Conservation (phyloP, 2,797 vertebrate species). For the Huso huso region DNA sequence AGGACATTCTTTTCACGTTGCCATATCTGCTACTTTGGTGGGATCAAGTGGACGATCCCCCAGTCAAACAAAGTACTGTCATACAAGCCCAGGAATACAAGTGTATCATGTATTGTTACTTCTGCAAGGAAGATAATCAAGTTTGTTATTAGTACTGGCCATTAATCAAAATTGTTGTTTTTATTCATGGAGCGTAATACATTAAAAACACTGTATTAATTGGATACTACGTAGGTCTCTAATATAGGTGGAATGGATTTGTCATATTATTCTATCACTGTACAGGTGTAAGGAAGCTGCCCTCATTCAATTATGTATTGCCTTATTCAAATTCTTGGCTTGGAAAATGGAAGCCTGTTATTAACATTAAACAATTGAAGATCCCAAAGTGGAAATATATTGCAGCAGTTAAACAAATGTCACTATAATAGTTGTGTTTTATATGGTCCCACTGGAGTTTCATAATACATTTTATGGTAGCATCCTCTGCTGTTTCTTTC, state of each 20-base stretch:
- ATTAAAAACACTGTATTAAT: too few species aligned
- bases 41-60: background rate
- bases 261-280: too few species aligned
- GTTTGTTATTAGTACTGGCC: too few species aligned
- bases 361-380: background rate
- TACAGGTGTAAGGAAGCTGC: too few species aligned
- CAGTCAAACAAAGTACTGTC: conserved; percentile 5
- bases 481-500: background rate
- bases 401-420: background rate
- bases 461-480: background rate
- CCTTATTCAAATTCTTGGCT: background rate
- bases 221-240: too few species aligned
- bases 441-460: background rate
- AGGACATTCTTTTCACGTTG: background rate
- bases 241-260: too few species aligned
- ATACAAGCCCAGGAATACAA: conserved; percentile 1
- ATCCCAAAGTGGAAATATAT: background rate
- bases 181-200: too few species aligned
- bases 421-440: background rate
- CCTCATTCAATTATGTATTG: background rate
- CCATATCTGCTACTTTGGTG: background rate
- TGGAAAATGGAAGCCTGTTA: background rate
- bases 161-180: too few species aligned
- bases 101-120: too few species aligned
- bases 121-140: too few species aligned